Conservation (phyloP, 2,888 invertebrate genomes). For the Nebria salina region DNA sequence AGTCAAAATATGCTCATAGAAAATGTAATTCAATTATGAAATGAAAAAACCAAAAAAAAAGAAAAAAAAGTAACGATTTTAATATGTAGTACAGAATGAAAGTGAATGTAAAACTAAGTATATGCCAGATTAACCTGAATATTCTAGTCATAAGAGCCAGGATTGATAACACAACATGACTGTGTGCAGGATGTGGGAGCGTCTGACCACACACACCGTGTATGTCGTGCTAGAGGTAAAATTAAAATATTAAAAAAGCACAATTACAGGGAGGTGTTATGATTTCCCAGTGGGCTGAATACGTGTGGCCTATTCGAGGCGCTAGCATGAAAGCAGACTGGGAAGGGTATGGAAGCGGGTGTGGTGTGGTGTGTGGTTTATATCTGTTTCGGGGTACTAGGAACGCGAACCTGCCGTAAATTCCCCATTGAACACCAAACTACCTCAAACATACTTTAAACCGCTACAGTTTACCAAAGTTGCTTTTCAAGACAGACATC, state of each 20-base stretch:
- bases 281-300: conserved; percentile 56
- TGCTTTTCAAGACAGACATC: background rate
- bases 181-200: conserved; percentile 37
- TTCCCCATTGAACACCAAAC: background rate
- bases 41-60: no score
- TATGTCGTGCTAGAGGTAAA: conserved; percentile 27
- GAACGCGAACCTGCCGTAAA: background rate
- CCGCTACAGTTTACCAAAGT: background rate
- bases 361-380: background rate
- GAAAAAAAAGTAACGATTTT: background rate
- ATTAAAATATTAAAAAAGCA: conserved; percentile 54
- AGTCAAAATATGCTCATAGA: no score
- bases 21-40: no score
- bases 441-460: background rate
- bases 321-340: background rate
- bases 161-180: conserved; percentile 26
- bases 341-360: background rate
- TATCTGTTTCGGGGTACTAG: background rate
- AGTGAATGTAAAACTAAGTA: background rate
- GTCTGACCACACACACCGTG: conserved; percentile 19
- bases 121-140: background rate
- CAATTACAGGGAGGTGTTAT: conserved; percentile 57
- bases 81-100: background rate
- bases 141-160: conserved; percentile 27
- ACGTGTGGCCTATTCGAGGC: conserved; percentile 52